phyloP scores from a whole-genome alignment of 2,797 vertebrate species.

The Cygnus olor region DNA sequence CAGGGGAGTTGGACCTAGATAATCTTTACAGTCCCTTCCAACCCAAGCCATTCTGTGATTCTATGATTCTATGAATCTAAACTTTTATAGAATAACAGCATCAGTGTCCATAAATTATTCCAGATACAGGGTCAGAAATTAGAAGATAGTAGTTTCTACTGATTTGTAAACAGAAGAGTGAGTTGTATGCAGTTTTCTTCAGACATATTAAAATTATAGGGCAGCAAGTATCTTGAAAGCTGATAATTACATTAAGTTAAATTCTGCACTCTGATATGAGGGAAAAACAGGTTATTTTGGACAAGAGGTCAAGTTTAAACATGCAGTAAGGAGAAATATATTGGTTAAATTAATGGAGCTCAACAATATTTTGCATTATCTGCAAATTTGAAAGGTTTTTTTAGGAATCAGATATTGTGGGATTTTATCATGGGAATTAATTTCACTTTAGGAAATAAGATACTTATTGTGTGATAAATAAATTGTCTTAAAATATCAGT shows the following conservation, averaged over 20 bases:
- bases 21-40: too few relatives aligned
- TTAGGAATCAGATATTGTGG: background rate
- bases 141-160: background rate
- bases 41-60: too few relatives aligned
- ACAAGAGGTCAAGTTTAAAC: background rate
- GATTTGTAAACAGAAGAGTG: background rate
- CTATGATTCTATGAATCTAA: background rate
- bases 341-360: background rate
- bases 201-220: background rate
- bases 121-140: background rate
- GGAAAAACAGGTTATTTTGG: background rate
- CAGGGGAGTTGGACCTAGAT: too few relatives aligned
- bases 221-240: background rate
- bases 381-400: background rate
- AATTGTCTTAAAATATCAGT: background rate
- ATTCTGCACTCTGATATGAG: background rate
- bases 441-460: background rate
- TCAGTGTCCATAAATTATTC: background rate
- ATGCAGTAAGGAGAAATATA: background rate
- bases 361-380: background rate
- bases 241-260: background rate
- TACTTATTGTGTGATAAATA: background rate
- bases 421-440: background rate
- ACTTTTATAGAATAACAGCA: background rate
- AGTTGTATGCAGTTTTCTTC: background rate